These are phyloP conservation scores for Aphelocoma californica DNA, from an alignment of 2,797 vertebrate species.

Conservation along the genomic window DNA sequence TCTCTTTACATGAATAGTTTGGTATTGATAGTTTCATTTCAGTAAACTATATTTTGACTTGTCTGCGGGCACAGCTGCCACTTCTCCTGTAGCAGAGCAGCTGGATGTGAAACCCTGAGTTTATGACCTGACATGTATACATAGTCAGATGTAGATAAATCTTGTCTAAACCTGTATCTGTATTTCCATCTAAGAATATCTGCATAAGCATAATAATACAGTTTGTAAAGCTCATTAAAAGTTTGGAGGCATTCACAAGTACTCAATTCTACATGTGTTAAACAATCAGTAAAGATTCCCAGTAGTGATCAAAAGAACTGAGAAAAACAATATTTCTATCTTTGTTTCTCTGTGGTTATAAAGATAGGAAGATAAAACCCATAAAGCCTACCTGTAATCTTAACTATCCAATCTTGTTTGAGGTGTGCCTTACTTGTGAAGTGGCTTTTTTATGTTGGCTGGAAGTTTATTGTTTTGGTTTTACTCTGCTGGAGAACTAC, in stretches of 20 bases:
- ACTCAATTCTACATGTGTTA: neutral
- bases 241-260: neutral
- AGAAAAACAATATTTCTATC: neutral
- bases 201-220: neutral
- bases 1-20: neutral
- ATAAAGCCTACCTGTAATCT: constrained; percentile 36
- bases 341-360: constrained; percentile 7
- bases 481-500: neutral
- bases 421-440: constrained; percentile 38
- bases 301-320: neutral
- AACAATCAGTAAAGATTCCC: neutral
- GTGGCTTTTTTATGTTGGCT: constrained; percentile 23
- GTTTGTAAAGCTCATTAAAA: neutral
- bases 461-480: neutral
- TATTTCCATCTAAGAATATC: neutral
- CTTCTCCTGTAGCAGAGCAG: neutral
- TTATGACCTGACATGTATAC: neutral
- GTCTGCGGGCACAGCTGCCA: neutral
- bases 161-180: neutral
- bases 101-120: neutral
- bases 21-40: neutral
- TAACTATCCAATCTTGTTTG: constrained; percentile 9
- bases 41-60: neutral
- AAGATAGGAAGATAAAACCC: constrained; percentile 28
- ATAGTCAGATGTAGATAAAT: neutral